Conservation (phyloP, 2,797 vertebrate species). For the Etheostoma perlongum region DNA sequence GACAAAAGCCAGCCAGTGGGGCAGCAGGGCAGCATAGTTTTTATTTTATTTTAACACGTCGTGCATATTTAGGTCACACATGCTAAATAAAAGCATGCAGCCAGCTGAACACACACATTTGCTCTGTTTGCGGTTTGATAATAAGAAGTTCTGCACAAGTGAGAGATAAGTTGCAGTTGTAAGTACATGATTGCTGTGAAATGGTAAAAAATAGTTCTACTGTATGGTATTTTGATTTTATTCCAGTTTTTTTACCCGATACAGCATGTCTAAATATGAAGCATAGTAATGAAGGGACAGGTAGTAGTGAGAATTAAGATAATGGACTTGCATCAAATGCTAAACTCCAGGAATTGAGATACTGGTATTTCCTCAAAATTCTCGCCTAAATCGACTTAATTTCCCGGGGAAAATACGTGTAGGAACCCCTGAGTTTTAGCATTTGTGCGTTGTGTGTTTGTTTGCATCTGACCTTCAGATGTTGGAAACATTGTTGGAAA, state of each 20-base stretch:
- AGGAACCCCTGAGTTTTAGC: neutral
- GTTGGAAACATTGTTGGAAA: neutral
- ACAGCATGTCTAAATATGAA: constrained; percentile 9
- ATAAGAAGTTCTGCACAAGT: constrained; percentile 1
- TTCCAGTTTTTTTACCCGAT: neutral
- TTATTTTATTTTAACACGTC: constrained; percentile 25
- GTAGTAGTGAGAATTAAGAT: neutral
- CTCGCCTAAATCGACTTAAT: neutral
- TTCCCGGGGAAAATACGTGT: neutral
- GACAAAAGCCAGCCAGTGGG: constrained; percentile 43
- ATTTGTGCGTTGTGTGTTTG: neutral
- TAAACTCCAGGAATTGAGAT: neutral
- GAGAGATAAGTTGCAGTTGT: neutral
- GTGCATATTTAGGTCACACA: constrained; percentile 39
- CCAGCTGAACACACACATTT: constrained; percentile 21
- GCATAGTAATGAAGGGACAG: neutral
- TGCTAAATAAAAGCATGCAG: neutral
- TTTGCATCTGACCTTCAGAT: constrained; percentile 8
- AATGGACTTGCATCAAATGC: neutral
- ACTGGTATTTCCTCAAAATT: neutral
- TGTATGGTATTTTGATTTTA: neutral
- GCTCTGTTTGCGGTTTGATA: constrained; percentile 25
- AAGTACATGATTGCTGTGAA: neutral
- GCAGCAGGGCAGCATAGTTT: neutral
- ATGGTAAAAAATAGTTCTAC: neutral